Evolutionary conservation across 2,113 vertebrate species (phyloP).

Genomic region (Loxodonta africana): DNA sequence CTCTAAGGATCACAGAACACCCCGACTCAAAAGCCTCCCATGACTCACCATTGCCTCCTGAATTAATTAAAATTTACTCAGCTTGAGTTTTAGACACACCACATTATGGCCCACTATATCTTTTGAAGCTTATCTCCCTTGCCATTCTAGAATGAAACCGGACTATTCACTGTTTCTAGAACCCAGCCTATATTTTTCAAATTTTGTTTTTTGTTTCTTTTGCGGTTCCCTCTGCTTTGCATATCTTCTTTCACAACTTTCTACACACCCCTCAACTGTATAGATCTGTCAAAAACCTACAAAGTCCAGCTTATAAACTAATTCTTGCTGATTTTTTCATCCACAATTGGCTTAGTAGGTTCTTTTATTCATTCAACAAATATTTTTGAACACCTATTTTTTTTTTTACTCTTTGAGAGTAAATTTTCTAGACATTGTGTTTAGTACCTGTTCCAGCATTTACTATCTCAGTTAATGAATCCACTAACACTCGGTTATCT

Average conservation of each 20-base stretch:
- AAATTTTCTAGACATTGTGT: not conserved
- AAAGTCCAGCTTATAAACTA: not conserved
- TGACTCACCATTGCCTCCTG: not conserved
- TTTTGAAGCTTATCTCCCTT: not conserved
- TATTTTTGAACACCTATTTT: not conserved
- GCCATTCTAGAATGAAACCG: not conserved
- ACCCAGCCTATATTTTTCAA: not conserved
- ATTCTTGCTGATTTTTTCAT: not conserved
- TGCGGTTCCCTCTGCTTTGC: not conserved
- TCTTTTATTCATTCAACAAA: not conserved
- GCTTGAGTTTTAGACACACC: not conserved
- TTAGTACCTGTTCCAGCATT: not conserved
- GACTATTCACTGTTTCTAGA: not conserved
- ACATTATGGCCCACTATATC: not conserved
- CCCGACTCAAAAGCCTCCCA: not conserved
- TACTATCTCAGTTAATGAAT: not conserved
- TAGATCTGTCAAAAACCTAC: not conserved
- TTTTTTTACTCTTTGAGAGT: not conserved
- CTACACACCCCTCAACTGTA: not conserved
- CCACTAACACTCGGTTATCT: not conserved
- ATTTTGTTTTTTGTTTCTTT: not conserved
- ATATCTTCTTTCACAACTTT: not conserved
- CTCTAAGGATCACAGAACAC: not conserved
- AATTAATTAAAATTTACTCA: not conserved
- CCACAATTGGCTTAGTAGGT: not conserved